These are phyloP conservation scores for Junonia oenone DNA, from an alignment of 2,888 invertebrate species.

Conservation along the genomic window DNA sequence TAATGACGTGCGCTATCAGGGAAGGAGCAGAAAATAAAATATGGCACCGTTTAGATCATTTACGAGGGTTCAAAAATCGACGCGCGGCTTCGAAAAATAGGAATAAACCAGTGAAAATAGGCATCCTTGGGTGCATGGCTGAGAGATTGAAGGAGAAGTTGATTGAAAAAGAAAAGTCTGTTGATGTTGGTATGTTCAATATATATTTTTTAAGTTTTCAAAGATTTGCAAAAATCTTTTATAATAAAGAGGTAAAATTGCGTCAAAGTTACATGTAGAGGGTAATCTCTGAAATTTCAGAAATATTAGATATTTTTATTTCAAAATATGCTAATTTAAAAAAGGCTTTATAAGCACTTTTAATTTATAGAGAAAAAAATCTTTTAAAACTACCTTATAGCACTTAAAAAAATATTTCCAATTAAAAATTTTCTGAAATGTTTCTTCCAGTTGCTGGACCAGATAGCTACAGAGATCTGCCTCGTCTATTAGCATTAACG, in stretches of 20 bases:
- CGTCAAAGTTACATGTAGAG: too few species aligned
- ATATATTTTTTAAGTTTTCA: not conserved
- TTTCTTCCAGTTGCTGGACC: slow-evolving; percentile 92
- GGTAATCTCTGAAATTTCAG: too few species aligned
- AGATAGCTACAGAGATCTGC: slow-evolving; percentile 96
- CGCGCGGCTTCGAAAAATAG: slow-evolving; percentile 57
- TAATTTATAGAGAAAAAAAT: too few species aligned
- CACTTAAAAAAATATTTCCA: too few species aligned
- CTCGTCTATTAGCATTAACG: slow-evolving; percentile 88
- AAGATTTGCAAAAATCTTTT: too few species aligned
- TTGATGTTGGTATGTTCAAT: slow-evolving; percentile 82
- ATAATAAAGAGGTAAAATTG: too few species aligned
- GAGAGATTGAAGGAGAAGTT: slow-evolving; percentile 93
- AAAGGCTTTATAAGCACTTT: too few species aligned
- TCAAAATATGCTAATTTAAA: too few species aligned
- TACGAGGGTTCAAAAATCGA: slow-evolving; percentile 77
- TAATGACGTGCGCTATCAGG: slow-evolving; percentile 96
- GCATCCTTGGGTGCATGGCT: slow-evolving; percentile 97
- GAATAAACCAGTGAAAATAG: slow-evolving; percentile 85
- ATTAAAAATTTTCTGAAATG: too few species aligned
- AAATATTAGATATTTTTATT: too few species aligned
- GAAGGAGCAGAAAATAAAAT: slow-evolving; percentile 97
- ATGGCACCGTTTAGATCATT: slow-evolving; percentile 86
- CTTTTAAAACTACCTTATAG: too few species aligned
- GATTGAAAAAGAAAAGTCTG: slow-evolving; percentile 88